Base-by-base conservation (phyloP, 2,888 invertebrate genomes). In the Melinopterus prodromus region DNA sequence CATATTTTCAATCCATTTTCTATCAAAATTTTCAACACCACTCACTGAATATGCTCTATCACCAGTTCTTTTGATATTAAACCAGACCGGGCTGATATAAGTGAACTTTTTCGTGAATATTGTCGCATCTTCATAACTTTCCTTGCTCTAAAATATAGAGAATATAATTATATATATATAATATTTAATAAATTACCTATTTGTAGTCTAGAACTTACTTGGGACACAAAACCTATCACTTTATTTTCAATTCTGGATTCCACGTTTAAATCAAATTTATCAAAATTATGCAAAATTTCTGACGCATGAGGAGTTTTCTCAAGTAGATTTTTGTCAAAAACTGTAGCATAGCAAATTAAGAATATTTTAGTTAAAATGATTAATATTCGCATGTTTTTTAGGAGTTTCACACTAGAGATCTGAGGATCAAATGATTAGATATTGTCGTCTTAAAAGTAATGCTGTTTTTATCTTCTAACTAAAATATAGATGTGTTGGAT, bases 51-150 rank as follows among this genome's bases (percentile, higher is more conserved):
- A 79, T 70, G 15, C 71, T 53, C 53, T 16, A 0, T 16, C 36
- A 16, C 78, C 78, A 16, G 26, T 70, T 36, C 76, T 35, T 75
- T 35, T 76, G 9, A 76, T 38, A 38, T 75, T 15, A 7, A 79
- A 70, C 35, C 70, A 12, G 6, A 69, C 70, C 6, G 78, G 78
- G 6, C 37, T 70, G 7, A 79, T 15, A 38, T 26, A 76, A 4
- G 78, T 36, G 12, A 79, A 75, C 26, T 79, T 79, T 16, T 79
- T 16, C n/a, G 69, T 38, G n/a, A 79, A 79, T 6, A 16, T 74
- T 6, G 78, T 16, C 26, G 78, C 78, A 35, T 79, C 78, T 7
- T 69, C 14, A 9, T 70, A 76, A 76, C 78, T 79, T 6, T 76
- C 37, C 7, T 76, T 16, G 16, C 9, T 53, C 53, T 53, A 53